These are phyloP conservation scores for Phrynocephalus guinanensis DNA, from an alignment of 2,797 vertebrate species.

Conservation along the genomic window DNA sequence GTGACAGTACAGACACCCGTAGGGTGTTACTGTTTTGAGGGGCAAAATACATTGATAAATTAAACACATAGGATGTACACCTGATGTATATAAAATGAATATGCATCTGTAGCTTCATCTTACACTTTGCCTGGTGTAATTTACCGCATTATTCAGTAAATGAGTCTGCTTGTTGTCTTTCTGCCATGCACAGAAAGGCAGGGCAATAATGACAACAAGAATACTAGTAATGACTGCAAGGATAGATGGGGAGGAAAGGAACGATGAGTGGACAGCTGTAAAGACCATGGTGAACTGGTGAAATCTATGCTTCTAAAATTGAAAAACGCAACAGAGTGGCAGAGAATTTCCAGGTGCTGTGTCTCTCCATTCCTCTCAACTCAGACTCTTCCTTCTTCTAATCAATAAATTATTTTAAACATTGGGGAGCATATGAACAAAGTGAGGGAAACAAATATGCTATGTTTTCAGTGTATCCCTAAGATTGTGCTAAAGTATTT, in stretches of 20 bases:
- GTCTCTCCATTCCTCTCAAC: no score
- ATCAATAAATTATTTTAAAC: slow-evolving; percentile 37
- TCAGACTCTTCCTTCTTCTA: no score
- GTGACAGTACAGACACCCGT: no score
- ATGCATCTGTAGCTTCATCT: background rate
- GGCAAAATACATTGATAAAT: background rate
- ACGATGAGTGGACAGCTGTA: background rate
- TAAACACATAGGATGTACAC: background rate
- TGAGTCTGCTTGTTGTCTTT: background rate
- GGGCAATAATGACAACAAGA: background rate
- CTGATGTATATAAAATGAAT: background rate
- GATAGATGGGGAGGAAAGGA: background rate
- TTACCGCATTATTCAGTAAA: background rate
- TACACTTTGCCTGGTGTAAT: background rate
- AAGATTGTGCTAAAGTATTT: slow-evolving; percentile 15
- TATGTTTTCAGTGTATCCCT: background rate
- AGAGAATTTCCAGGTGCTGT: slow-evolving; percentile 32
- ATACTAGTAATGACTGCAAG: background rate
- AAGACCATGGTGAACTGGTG: no score
- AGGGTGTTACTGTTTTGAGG: background rate
- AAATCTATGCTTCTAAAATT: background rate
- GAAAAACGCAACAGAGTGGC: background rate
- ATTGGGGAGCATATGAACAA: slow-evolving; percentile 45
- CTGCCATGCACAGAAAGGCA: background rate
- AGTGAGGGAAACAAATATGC: slow-evolving; percentile 20